Conservation (phyloP, 1,140 invertebrate species). For the Aphis craccivora region DNA sequence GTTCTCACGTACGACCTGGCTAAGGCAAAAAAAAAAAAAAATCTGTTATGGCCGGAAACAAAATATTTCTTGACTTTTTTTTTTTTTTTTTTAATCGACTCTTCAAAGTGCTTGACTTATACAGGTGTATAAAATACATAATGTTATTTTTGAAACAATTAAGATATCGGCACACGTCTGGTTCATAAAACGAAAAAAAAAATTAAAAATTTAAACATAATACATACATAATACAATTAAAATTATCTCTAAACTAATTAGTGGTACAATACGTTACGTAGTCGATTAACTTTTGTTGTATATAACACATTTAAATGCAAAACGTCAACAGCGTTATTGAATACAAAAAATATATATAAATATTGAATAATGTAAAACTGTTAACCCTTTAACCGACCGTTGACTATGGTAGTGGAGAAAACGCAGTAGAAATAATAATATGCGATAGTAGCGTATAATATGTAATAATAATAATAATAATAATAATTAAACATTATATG, state of each 20-base stretch:
- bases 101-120: constrained; percentile 15
- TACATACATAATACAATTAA: constrained; percentile 20
- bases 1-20: neutral
- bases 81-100: constrained; percentile 27
- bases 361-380: constrained; percentile 43
- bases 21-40: neutral
- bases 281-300: constrained; percentile 28
- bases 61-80: neutral
- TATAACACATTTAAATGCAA: constrained; percentile 43
- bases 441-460: neutral
- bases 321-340: constrained; percentile 40
- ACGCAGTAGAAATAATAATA: constrained; percentile 12
- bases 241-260: neutral
- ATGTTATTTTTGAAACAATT: neutral
- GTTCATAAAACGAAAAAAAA: constrained; percentile 25
- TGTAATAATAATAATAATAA: constrained; percentile 32
- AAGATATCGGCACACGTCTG: neutral
- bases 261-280: neutral
- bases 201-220: constrained; percentile 23
- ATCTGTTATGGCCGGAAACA: neutral
- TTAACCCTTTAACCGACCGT: constrained; percentile 55
- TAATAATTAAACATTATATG: neutral
- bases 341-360: constrained; percentile 57
- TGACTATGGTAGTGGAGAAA: constrained; percentile 39
- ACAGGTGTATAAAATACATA: constrained; percentile 12